Conservation (phyloP, 2,888 invertebrate species). For the Antheraea yamamai region DNA sequence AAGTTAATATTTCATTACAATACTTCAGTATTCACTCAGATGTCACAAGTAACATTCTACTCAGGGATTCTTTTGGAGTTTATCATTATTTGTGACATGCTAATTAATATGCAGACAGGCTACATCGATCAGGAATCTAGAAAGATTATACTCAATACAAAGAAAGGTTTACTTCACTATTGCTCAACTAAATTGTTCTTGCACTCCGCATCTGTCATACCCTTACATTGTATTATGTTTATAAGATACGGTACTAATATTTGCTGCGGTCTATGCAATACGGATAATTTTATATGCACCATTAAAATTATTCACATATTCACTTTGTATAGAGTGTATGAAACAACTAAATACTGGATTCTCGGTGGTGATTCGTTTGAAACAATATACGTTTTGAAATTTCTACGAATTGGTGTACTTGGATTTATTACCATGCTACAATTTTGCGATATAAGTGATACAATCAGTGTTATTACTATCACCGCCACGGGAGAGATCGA, state of each 20-base stretch:
- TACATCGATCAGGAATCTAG: slow-evolving; percentile 33
- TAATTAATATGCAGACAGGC: slow-evolving; percentile 38
- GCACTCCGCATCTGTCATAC: slow-evolving; percentile 41
- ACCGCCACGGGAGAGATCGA: slow-evolving; percentile 24
- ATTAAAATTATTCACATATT: slow-evolving; percentile 35
- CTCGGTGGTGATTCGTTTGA: slow-evolving; percentile 28
- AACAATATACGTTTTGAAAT: slow-evolving; percentile 29
- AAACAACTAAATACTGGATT: slow-evolving; percentile 34
- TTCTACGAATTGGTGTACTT: slow-evolving; percentile 37
- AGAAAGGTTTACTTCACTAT: slow-evolving; percentile 34
- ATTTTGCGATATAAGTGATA: slow-evolving; percentile 34
- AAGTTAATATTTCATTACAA: slow-evolving; percentile 36
- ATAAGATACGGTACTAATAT: slow-evolving; percentile 37
- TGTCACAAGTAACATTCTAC: slow-evolving; percentile 26
- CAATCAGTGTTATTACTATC: slow-evolving; percentile 29
- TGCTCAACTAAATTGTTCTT: slow-evolving; percentile 42
- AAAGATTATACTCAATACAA: slow-evolving; percentile 34
- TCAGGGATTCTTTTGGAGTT: slow-evolving; percentile 32
- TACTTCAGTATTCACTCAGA: slow-evolving; percentile 30
- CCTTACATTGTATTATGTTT: slow-evolving; percentile 39
- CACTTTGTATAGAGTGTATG: slow-evolving; percentile 35
- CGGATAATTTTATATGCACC: slow-evolving; percentile 32
- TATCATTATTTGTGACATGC: slow-evolving; percentile 37
- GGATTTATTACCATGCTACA: slow-evolving; percentile 38
- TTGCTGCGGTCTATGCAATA: slow-evolving; percentile 35